Evolutionary conservation across 2,888 invertebrate species (phyloP), one percentile per base, ranked within the genome.

Genomic region (Aradus depressus): DNA sequence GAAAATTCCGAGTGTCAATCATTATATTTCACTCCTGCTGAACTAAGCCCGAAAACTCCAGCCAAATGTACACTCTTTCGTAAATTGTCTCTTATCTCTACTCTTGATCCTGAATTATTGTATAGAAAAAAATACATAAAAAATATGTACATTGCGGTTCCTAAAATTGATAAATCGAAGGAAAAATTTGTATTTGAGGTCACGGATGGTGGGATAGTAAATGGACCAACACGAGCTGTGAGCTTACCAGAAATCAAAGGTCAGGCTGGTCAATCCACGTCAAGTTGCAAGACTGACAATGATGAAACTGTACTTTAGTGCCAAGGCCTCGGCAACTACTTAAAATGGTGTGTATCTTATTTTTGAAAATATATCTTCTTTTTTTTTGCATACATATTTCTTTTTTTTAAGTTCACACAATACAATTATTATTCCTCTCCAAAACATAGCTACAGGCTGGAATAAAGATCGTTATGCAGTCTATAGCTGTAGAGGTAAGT

Each of bases 21-120:
- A 44, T 76, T 87, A 45, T 88, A 88, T 67, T 88, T 85, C 69
- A 87, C 88, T 42, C 87, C 88, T 10, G 82, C 82, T 3, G 84
- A 84, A 65, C 65, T 79, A 26, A 56, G 58, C 19, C 56, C 56
- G 2, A 51, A 52, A 35, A 55, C 57, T 3, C 59, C 59, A 1
- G 51, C 51, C n/a, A 53, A 44, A 42, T 51, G 48, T 14, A 28
- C 18, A 38, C 12, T 22, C 14, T 25, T 31, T 16, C 23, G 34
- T 14, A 52, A 42, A 14, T 19, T 45, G 18, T 55, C 52, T 28
- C 38, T 41, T 14, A 21, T 51, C 31, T 34, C 44, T 23, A 44
- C 31, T 26, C 14, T 42, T 42, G 19, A 22, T 14, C 32, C 18
- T 14, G 21, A 26, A 19, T 37, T 25, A 5, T 38, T 39, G 21